Evolutionary conservation across 2,113 vertebrate genomes (phyloP), one percentile per base, ranked within the genome.

Genomic region (Hippoglossus stenolepis): DNA sequence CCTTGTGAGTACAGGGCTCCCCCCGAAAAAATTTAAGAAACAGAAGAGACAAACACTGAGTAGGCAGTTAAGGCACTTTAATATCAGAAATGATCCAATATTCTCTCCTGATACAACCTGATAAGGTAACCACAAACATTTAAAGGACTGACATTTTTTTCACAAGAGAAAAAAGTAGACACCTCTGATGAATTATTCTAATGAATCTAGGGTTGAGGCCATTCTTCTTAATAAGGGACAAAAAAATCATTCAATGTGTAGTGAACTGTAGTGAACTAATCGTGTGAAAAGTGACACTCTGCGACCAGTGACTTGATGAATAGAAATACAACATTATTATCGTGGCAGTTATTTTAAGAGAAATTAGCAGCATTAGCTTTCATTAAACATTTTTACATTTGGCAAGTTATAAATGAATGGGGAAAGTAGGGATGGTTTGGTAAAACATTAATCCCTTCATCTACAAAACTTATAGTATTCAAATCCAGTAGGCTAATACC

Each of bases 1-100:
- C 7, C 51, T 53, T 53, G 51, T n/a, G 51, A 53, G 51, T 7
- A 51, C 49, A 45, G 43, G 43, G 8, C 45, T 15, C 45, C 15
- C 2, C 45, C 0, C 45, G 3, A 47, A 47, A 47, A 5, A 21
- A 5, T 35, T 4, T 40, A n/a, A 12, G 15, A 62, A 11, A 62
- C 15, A 13, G 23, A 47, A 43, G 8, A 45, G 11, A 51, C 7
- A 21, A 47, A 45, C 45, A 53, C 15, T 21, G 35, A 45, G 3
- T 8, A 51, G 45, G 60, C 21, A 75, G 67, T 85, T 85, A 92
- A 92, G 91, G 92, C 91, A 92, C 88, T 92, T 93, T 90, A 90
- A 88, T 93, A 88, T 92, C 91, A 95, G 91, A 92, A 92, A 94
- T 92, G 91, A 93, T 83, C 94, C 93, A 79, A 81, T 49, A 85